Base-by-base conservation (phyloP, 2,113 vertebrate genomes). In the Lasiurus borealis region DNA sequence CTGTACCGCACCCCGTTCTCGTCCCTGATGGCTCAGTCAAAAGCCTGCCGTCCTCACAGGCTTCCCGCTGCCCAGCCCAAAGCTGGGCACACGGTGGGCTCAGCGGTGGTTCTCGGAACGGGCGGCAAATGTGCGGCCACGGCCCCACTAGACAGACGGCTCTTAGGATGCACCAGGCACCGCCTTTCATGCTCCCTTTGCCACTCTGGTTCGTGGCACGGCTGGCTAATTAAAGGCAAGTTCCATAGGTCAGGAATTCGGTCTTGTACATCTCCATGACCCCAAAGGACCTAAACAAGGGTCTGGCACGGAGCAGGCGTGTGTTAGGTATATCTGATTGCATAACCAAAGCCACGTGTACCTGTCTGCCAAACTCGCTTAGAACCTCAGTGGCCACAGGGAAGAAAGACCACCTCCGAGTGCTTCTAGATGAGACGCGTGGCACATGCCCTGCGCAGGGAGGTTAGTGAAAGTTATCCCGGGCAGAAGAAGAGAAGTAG, bases 381-480 rank as follows among this genome's bases (percentile, higher is more conserved):
- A 46, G 77, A 94, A 85, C 36, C 72, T 85, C 54, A 69, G 7
- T 31, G 44, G 81, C 73, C 85, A 69, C 44, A 68, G 46, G 36
- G 16, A 46, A 86, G 93, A 88, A 46, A 83, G 93, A 88, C 68
- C 66, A 44, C 59, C 13, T 72, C 78, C 21, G 48, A 77, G 62
- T n/a, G 23, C 19, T 62, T 90, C 76, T 50, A 59, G n/a, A 94
- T 76, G 34, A 82, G 88, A 93, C 44, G 48, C 59, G 18, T n/a
- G 18, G 8, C 29, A 40, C 40, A n/a, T 31, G 54, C 27, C 4
- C 15, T 15, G 3, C 0, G 5, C 34, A 19, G 59, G 19, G 2
- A 81, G 31, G 64, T 50, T 21, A 52, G 34, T 48, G 4, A 10
- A 68, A 86, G 52, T 50, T 44, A 80, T 72, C 27, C 10, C 9